phyloP scores from a whole-genome alignment of 2,113 vertebrate genomes.

The Nothoprocta perdicaria region DNA sequence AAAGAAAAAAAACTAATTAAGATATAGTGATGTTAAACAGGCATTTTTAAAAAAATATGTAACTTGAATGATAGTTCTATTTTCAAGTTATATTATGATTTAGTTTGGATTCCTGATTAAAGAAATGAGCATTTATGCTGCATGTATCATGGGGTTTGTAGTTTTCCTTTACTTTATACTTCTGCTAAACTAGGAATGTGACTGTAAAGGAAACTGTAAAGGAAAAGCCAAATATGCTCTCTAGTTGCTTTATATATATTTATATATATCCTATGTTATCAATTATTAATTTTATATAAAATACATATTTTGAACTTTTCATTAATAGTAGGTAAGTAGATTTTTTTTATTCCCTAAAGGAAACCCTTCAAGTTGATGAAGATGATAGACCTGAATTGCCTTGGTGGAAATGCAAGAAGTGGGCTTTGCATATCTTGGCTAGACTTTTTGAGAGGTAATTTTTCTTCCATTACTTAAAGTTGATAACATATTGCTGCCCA shows the following conservation, averaged over 20 bases:
- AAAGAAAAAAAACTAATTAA: background rate
- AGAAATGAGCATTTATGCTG: background rate
- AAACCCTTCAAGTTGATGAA: conserved; percentile 97
- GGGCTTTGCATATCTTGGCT: conserved; percentile 98
- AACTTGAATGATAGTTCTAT: background rate
- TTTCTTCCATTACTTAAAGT: background rate
- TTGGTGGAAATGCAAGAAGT: conserved; percentile 99
- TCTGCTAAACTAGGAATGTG: background rate
- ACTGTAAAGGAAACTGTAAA: too few species aligned
- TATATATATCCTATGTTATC: background rate
- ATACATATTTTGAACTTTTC: background rate
- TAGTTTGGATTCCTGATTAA: background rate
- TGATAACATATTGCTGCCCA: background rate
- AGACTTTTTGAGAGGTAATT: conserved; percentile 95
- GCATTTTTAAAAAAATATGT: background rate
- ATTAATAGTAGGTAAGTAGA: background rate
- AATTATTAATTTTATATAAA: too few species aligned
- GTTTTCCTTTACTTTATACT: background rate
- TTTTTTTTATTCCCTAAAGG: conserved; percentile 75
- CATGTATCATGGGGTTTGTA: background rate
- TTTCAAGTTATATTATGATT: background rate
- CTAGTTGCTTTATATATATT: background rate
- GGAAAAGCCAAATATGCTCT: background rate
- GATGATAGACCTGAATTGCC: conserved; percentile 96
- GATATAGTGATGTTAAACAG: background rate